phyloP scores from a whole-genome alignment of 2,113 vertebrate species.

The Dascyllus trimaculatus region DNA sequence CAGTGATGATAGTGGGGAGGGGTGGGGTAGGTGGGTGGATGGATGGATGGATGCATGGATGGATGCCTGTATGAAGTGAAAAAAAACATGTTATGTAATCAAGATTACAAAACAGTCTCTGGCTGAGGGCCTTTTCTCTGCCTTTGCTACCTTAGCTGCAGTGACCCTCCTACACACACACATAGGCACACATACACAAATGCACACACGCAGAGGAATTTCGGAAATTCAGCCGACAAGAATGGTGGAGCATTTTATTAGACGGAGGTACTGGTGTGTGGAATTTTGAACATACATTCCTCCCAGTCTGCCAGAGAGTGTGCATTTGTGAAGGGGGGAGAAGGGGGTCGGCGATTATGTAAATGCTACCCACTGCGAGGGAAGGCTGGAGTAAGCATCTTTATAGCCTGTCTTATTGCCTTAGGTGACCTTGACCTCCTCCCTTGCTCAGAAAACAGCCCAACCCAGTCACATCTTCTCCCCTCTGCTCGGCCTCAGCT shows the following conservation, averaged over 20 bases:
- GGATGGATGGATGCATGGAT: conserved; percentile 27
- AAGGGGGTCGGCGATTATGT: conserved; percentile 45
- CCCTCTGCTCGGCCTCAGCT: background rate
- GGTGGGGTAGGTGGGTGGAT: background rate
- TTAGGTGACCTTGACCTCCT: conserved; percentile 25
- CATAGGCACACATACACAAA: conserved; percentile 18
- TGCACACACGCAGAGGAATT: conserved; percentile 46
- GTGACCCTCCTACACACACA: conserved; percentile 22
- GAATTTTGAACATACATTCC: conserved; percentile 34
- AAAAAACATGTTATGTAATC: conserved; percentile 77
- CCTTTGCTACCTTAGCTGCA: conserved; percentile 46
- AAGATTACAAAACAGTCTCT: conserved; percentile 78
- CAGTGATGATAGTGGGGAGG: conserved; percentile 41
- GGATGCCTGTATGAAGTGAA: conserved; percentile 41
- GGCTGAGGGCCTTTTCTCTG: conserved; percentile 61
- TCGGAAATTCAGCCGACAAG: conserved; percentile 30
- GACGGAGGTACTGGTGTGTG: conserved; percentile 41
- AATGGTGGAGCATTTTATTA: conserved; percentile 27
- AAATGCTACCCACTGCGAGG: conserved; percentile 29
- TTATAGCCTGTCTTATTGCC: conserved; percentile 33
- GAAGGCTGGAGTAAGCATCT: conserved; percentile 18
- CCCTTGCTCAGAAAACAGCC: background rate
- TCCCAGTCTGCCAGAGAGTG: conserved; percentile 8
- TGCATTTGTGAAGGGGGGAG: background rate
- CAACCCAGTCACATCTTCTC: background rate